Evolutionary conservation across 2,113 vertebrate genomes (phyloP).

Genomic region (Scomber scombrus): DNA sequence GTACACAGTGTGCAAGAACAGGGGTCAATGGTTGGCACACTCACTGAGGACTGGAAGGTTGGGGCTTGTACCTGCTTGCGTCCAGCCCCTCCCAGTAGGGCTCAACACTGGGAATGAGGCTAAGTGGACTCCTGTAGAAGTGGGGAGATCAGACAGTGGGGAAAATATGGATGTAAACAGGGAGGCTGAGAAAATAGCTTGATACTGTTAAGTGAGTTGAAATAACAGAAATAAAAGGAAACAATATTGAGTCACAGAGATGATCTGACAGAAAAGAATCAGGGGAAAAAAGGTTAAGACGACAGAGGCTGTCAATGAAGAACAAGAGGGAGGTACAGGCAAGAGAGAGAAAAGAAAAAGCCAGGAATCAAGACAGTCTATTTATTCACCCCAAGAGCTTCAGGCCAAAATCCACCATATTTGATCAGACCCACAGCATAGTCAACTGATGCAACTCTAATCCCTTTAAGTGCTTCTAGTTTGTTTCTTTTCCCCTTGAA

Average conservation of each 20-base stretch:
- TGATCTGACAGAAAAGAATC: not conserved
- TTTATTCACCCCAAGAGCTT: not conserved
- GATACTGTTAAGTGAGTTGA: not conserved
- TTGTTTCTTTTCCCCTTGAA: not conserved
- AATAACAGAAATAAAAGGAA: constrained; percentile 3
- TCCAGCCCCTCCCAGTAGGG: constrained; percentile 83
- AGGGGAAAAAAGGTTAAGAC: no score
- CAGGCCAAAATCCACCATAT: not conserved
- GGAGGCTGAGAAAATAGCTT: constrained; percentile 26
- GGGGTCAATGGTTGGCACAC: constrained; percentile 71
- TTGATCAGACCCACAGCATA: no score
- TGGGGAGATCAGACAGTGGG: constrained; percentile 76
- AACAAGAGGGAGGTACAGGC: constrained; percentile 9
- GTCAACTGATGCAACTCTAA: not conserved
- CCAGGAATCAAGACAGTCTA: constrained; percentile 28
- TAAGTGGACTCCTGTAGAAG: constrained; percentile 84
- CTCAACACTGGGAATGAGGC: constrained; percentile 83
- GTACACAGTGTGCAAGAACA: constrained; percentile 47
- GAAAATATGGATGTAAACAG: constrained; percentile 56
- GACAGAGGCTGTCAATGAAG: not conserved
- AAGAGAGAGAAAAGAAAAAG: constrained; percentile 27
- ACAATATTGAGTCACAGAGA: not conserved
- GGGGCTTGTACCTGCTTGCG: constrained; percentile 79
- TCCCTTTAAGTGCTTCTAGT: not conserved
- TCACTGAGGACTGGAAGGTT: constrained; percentile 83